phyloP scores from a whole-genome alignment of 2,888 invertebrate genomes.

The Netelia melanura region DNA sequence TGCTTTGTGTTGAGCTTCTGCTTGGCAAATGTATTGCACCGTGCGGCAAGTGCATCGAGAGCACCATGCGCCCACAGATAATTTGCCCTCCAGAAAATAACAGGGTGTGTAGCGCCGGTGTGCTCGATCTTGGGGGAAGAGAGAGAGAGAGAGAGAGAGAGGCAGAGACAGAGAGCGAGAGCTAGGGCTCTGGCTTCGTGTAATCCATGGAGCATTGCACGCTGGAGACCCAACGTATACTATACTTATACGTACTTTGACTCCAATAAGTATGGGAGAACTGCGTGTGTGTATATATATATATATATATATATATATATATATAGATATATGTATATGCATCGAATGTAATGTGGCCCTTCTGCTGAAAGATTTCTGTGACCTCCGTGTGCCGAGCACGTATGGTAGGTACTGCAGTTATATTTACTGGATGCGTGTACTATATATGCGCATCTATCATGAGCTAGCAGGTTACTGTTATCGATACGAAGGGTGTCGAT shows the following conservation, averaged over 20 bases:
- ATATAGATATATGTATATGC: background rate
- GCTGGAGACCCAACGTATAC: conserved; percentile 31
- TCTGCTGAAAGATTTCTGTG: conserved; percentile 39
- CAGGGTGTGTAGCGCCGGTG: conserved; percentile 80
- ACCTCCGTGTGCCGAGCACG: conserved; percentile 48
- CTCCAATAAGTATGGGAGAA: conserved; percentile 55
- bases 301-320: too few relatives aligned
- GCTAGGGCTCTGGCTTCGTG: conserved; percentile 35
- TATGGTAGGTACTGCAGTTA: conserved; percentile 19
- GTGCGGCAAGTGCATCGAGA: conserved; percentile 81
- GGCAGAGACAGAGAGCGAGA: conserved; percentile 9
- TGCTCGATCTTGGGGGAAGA: conserved; percentile 48
- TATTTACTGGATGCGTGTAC: conserved; percentile 16
- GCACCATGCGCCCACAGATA: conserved; percentile 77
- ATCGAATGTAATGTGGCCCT: conserved; percentile 2
- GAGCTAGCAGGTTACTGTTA: background rate
- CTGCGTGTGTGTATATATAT: background rate
- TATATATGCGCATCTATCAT: background rate
- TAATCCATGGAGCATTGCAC: conserved; percentile 36
- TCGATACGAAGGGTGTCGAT: background rate
- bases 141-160: conserved; percentile 10
- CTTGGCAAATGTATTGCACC: conserved; percentile 43
- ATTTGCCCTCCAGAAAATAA: conserved; percentile 83
- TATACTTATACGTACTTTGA: conserved; percentile 64
- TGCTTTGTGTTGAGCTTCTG: conserved; percentile 50